phyloP scores from a whole-genome alignment of 1,140 invertebrate genomes.

The Drosophila littoralis region DNA sequence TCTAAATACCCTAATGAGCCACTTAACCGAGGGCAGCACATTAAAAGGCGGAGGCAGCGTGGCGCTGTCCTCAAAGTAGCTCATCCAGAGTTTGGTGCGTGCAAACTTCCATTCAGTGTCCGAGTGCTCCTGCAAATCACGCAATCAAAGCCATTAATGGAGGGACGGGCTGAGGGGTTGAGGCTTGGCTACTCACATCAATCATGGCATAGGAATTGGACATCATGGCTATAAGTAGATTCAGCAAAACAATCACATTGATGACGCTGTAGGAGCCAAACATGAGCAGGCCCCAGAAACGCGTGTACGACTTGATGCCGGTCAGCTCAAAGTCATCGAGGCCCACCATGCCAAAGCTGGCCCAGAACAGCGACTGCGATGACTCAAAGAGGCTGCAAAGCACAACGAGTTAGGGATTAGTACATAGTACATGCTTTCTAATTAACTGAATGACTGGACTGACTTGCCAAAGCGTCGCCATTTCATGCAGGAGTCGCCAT shows the following conservation, averaged over 20 bases:
- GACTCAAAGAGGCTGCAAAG: conserved; percentile 93
- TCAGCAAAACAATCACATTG: conserved; percentile 93
- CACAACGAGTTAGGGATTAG: conserved; percentile 38
- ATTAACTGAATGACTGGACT: conserved; percentile 74
- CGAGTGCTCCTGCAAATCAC: conserved; percentile 88
- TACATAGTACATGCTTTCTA: conserved; percentile 29
- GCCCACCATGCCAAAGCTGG: conserved; percentile 93
- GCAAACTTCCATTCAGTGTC: conserved; percentile 97
- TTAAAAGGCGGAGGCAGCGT: conserved; percentile 95
- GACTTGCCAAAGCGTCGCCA: conserved; percentile 90
- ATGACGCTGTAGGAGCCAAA: conserved; percentile 93
- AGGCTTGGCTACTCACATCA: conserved; percentile 83
- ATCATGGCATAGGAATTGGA: conserved; percentile 94
- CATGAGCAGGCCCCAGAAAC: conserved; percentile 93
- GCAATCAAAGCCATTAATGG: conserved; percentile 14
- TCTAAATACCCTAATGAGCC: conserved; percentile 85
- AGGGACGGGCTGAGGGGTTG: too few relatives aligned
- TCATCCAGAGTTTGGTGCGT: conserved; percentile 94
- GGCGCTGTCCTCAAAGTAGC: conserved; percentile 94
- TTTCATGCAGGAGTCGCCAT: conserved; percentile 90
- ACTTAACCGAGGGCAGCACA: conserved; percentile 90
- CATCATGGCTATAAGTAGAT: conserved; percentile 96
- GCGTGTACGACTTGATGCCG: conserved; percentile 91
- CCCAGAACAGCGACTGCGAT: conserved; percentile 95
- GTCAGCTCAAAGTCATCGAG: conserved; percentile 91